A percentile compares a stretch with the other conserved stretches of the same genome.
Conservation (phyloP, 2,113 vertebrate species). For the Aegypius monachus region DNA sequence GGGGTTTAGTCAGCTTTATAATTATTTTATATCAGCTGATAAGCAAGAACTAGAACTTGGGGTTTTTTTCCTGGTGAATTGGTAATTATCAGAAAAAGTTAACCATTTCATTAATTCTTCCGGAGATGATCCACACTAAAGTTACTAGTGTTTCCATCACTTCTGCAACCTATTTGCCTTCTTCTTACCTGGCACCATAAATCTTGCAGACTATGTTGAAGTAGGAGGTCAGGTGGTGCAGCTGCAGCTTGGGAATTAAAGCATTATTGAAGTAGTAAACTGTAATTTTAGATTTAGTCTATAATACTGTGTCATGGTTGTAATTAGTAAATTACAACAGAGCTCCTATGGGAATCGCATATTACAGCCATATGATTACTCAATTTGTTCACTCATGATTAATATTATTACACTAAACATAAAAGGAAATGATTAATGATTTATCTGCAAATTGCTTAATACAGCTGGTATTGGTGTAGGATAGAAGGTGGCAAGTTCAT, state of each 20-base stretch:
- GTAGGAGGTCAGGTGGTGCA: not conserved
- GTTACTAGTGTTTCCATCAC: not conserved
- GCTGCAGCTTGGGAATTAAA: not conserved
- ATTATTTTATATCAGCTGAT: not conserved
- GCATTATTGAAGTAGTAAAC: not conserved
- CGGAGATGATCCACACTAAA: not conserved
- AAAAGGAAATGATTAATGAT: constrained; percentile 4
- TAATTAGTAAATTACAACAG: constrained; percentile 47
- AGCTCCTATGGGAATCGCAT: not conserved
- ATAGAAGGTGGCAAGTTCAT: not conserved
- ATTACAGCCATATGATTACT: not conserved
- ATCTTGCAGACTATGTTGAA: not conserved
- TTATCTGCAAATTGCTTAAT: constrained; percentile 10
- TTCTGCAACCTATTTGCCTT: not conserved
- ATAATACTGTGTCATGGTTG: not conserved
- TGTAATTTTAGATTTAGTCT: not conserved
- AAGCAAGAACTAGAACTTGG: not conserved
- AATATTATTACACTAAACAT: constrained; percentile 10
- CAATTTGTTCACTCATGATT: not conserved
- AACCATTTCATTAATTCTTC: not conserved
- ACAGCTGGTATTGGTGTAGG: not conserved
- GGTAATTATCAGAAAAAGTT: not conserved
- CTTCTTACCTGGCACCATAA: not conserved
- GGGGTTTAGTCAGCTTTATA: not conserved
- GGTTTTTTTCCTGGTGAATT: not conserved